Evolutionary conservation across 2,797 vertebrate species (phyloP).

Genomic region (Threskiornis aethiopicus): DNA sequence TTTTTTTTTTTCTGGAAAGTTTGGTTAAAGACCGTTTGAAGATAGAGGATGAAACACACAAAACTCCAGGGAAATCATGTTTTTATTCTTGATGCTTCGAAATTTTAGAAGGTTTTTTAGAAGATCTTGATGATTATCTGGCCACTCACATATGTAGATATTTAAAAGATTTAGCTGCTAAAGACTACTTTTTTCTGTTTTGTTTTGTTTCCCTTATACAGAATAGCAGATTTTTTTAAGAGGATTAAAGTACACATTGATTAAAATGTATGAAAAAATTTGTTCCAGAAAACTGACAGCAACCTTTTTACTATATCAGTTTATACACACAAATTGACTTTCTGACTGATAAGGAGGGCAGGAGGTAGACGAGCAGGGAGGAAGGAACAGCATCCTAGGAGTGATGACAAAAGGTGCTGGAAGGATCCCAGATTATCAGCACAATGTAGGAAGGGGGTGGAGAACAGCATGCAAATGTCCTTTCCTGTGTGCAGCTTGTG

Average conservation of each 20-base stretch:
- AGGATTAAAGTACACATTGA: neutral
- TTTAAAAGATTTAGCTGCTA: neutral
- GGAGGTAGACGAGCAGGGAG: neutral
- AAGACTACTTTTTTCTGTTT: neutral
- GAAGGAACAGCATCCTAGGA: neutral
- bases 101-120: neutral
- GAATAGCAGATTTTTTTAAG: neutral
- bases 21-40: neutral
- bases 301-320: neutral
- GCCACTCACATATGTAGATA: neutral
- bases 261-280: neutral
- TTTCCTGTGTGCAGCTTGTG: neutral
- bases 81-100: neutral
- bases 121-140: neutral
- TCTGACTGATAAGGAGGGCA: neutral
- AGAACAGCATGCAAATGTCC: neutral
- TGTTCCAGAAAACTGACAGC: neutral
- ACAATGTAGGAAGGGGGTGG: neutral
- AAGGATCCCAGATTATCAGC: neutral
- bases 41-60: neutral
- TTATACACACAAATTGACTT: neutral
- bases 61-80: neutral
- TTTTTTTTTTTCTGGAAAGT: neutral
- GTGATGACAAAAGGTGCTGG: neutral
- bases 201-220: neutral